Conservation (phyloP, 2,797 vertebrate genomes). For the Gymnoscopelus braueri region DNA sequence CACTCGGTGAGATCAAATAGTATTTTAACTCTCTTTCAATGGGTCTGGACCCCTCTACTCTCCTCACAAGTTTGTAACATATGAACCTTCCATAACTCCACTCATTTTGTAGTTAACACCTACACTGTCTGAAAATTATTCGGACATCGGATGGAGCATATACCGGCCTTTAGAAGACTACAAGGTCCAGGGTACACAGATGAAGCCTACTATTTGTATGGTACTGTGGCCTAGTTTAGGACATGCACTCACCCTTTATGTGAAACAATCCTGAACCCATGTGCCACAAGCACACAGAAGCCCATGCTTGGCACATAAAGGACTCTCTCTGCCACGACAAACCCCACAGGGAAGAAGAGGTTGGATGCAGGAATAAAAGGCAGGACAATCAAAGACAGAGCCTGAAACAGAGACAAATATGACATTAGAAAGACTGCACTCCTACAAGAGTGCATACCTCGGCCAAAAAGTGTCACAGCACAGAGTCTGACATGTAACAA, state of each 20-base stretch:
- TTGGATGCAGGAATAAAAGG: slow-evolving; percentile 98
- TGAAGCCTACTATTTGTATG: background rate
- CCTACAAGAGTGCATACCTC: too few relatives aligned
- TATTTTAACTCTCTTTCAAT: too few relatives aligned
- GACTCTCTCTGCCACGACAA: slow-evolving; percentile 96
- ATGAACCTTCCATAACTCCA: too few relatives aligned
- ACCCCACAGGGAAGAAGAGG: slow-evolving; percentile 98
- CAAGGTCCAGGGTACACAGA: background rate
- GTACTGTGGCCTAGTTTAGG: background rate
- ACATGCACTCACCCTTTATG: slow-evolving; percentile 85
- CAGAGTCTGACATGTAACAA: too few relatives aligned
- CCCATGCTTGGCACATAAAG: slow-evolving; percentile 99
- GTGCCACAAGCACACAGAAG: slow-evolving; percentile 95
- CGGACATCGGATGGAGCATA: too few relatives aligned
- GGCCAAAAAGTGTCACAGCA: too few relatives aligned
- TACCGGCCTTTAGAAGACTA: background rate
- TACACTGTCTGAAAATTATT: too few relatives aligned
- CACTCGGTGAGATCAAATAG: too few relatives aligned
- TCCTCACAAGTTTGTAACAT: too few relatives aligned
- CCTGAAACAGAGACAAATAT: slow-evolving; percentile 77
- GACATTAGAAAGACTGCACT: slow-evolving; percentile 2
- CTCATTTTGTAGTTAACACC: too few relatives aligned
- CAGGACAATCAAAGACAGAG: slow-evolving; percentile 92
- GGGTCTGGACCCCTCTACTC: too few relatives aligned
- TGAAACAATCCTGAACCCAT: slow-evolving; percentile 91